Percentiles rank a stretch among this genome's conserved stretches.
Evolutionary conservation across 2,113 vertebrate species (phyloP).

Genomic region (Calonectris borealis): DNA sequence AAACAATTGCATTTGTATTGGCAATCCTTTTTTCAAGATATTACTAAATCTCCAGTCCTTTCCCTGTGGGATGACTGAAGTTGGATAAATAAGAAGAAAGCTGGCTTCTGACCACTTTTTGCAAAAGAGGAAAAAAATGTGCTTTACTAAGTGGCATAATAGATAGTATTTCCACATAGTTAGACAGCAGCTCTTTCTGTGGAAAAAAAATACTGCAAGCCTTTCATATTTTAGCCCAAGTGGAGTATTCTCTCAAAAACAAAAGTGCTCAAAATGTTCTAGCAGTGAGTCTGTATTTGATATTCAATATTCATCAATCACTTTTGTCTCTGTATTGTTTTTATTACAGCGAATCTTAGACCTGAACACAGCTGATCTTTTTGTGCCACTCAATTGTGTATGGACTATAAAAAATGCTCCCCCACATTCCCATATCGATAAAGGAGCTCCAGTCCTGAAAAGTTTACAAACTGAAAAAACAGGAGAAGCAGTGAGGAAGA

Average conservation of each 20-base stretch:
- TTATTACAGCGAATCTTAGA: not conserved
- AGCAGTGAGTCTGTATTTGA: not conserved
- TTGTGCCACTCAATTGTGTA: not conserved
- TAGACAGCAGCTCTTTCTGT: not conserved
- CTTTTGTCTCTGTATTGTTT: not conserved
- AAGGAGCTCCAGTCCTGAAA: not conserved
- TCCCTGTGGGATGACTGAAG: slow-evolving; percentile 7
- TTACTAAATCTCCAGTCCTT: slow-evolving; percentile 18
- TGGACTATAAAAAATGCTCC: not conserved
- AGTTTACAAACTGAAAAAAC: not conserved
- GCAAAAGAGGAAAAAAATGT: slow-evolving; percentile 37
- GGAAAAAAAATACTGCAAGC: slow-evolving; percentile 4
- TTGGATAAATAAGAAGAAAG: slow-evolving; percentile 24
- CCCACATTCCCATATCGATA: not conserved
- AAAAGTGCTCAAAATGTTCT: slow-evolving; percentile 12
- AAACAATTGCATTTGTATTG: slow-evolving; percentile 35
- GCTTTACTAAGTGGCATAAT: slow-evolving; percentile 33
- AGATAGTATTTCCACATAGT: slow-evolving; percentile 42
- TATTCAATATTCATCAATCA: not conserved
- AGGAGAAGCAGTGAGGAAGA: not conserved
- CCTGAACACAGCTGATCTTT: not conserved
- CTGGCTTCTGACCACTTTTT: slow-evolving; percentile 32
- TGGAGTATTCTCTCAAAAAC: not conserved
- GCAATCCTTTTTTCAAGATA: not conserved
- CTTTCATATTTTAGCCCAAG: slow-evolving; percentile 15